phyloP scores from a whole-genome alignment of 2,797 vertebrate genomes.

The Hybognathus amarus region DNA sequence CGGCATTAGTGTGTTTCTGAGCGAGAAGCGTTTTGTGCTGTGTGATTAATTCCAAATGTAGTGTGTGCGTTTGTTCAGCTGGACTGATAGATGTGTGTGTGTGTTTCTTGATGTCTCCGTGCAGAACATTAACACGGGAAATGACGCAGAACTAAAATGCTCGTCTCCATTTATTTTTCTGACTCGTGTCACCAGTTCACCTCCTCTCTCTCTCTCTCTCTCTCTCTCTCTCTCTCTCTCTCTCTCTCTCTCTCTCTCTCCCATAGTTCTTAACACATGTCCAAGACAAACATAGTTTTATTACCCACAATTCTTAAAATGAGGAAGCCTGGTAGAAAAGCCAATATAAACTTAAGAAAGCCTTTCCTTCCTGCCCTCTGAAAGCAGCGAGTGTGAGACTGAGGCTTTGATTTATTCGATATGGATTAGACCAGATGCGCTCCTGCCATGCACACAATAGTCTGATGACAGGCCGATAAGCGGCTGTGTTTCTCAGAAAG shows the following conservation, averaged over 20 bases:
- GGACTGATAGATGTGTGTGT: slow-evolving; percentile 63
- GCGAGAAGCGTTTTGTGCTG: slow-evolving; percentile 36
- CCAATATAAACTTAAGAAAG: slow-evolving; percentile 27
- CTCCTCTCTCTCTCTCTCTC: slow-evolving; percentile 50
- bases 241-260: slow-evolving; percentile 47
- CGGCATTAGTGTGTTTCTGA: slow-evolving; percentile 34
- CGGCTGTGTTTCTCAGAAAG: slow-evolving; percentile 58
- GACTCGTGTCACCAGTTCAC: slow-evolving; percentile 65
- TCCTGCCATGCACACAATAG: slow-evolving; percentile 67
- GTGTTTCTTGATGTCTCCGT: slow-evolving; percentile 68
- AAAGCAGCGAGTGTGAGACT: slow-evolving; percentile 32
- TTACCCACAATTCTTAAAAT: not conserved
- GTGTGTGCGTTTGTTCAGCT: slow-evolving; percentile 52
- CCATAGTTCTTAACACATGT: slow-evolving; percentile 12
- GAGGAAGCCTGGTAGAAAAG: slow-evolving; percentile 36
- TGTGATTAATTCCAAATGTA: slow-evolving; percentile 59
- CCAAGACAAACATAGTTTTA: slow-evolving; percentile 4
- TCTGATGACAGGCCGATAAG: slow-evolving; percentile 68
- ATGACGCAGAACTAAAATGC: slow-evolving; percentile 77
- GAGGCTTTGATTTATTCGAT: slow-evolving; percentile 66
- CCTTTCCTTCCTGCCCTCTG: slow-evolving; percentile 45
- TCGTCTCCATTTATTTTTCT: slow-evolving; percentile 68
- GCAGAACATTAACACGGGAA: slow-evolving; percentile 75
- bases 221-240: slow-evolving; percentile 41
- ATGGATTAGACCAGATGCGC: slow-evolving; percentile 67